These are phyloP conservation scores for Drosophila basisetae DNA, from an alignment of 2,888 invertebrate species.

Conservation along the genomic window DNA sequence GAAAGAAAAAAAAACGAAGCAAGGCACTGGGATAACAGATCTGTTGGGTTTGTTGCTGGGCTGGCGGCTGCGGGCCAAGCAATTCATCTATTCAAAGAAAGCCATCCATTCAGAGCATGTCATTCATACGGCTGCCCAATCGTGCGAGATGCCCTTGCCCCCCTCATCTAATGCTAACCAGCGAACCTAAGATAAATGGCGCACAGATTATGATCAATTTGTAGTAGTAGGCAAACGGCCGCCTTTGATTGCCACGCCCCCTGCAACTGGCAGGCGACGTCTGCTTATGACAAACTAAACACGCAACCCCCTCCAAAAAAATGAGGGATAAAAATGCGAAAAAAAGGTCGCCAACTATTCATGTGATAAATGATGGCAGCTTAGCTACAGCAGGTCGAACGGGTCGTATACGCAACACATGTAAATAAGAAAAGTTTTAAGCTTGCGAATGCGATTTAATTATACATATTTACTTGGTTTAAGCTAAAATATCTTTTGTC, in stretches of 20 bases:
- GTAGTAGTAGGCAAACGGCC: conserved; percentile 58
- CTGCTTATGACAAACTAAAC: conserved; percentile 79
- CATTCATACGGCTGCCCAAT: conserved; percentile 74
- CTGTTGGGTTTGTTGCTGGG: conserved; percentile 57
- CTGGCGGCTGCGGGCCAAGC: conserved; percentile 66
- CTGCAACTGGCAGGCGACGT: conserved; percentile 50
- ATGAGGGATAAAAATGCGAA: background rate
- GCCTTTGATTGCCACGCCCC: conserved; percentile 71
- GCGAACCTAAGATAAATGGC: conserved; percentile 69
- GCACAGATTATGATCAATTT: conserved; percentile 80
- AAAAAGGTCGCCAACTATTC: conserved; percentile 55
- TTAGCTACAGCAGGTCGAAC: conserved; percentile 34
- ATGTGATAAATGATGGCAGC: conserved; percentile 51
- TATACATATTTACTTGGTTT: conserved; percentile 3
- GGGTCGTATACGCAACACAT: conserved; percentile 32
- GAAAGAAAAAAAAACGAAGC: background rate
- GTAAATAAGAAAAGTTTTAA: conserved; percentile 8
- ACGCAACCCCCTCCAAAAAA: background rate
- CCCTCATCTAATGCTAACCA: conserved; percentile 67
- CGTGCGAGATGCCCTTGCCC: conserved; percentile 66
- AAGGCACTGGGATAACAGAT: conserved; percentile 57
- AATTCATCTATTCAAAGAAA: conserved; percentile 79
- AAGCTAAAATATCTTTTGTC: background rate
- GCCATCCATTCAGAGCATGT: conserved; percentile 78
- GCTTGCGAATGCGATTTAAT: conserved; percentile 21